These are phyloP conservation scores for Aphrophora alni DNA, from an alignment of 2,888 invertebrate genomes.

Conservation along the genomic window DNA sequence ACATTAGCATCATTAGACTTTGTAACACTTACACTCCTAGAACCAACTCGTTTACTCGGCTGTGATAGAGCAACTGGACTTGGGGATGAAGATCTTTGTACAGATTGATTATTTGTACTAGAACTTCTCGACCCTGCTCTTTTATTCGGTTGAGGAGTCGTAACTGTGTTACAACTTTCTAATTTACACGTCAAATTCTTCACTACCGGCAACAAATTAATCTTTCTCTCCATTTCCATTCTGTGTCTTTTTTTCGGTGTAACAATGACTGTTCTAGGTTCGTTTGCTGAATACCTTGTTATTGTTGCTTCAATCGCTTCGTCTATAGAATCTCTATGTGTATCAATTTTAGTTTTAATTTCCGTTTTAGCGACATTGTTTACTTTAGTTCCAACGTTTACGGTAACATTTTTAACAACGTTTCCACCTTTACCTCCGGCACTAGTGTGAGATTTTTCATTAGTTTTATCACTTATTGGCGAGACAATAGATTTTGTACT, in stretches of 20 bases:
- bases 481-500: conserved; percentile 8
- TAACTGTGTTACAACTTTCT: conserved; percentile 11
- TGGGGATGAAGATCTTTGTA: conserved; percentile 20
- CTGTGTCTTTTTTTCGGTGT: conserved; percentile 79
- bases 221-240: conserved; percentile 60
- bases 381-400: conserved; percentile 11
- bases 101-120: conserved; percentile 61
- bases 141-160: conserved; percentile 56
- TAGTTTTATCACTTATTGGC: conserved; percentile 10
- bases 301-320: conserved; percentile 65
- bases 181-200: conserved; percentile 28
- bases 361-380: background rate
- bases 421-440: conserved; percentile 11
- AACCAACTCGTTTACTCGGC: conserved; percentile 20
- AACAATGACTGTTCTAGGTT: conserved; percentile 56
- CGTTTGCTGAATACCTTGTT: conserved; percentile 48
- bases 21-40: background rate
- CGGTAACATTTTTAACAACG: background rate
- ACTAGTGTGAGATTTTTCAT: conserved; percentile 16
- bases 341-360: conserved; percentile 45
- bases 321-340: conserved; percentile 59
- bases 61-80: conserved; percentile 14
- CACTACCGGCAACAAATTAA: conserved; percentile 11
- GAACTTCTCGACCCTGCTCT: conserved; percentile 62
- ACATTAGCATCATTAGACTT: background rate